A percentile compares a stretch with the other conserved stretches of the same genome.
Evolutionary conservation across 2,113 vertebrate genomes (phyloP).

Genomic region (Bos indicus): DNA sequence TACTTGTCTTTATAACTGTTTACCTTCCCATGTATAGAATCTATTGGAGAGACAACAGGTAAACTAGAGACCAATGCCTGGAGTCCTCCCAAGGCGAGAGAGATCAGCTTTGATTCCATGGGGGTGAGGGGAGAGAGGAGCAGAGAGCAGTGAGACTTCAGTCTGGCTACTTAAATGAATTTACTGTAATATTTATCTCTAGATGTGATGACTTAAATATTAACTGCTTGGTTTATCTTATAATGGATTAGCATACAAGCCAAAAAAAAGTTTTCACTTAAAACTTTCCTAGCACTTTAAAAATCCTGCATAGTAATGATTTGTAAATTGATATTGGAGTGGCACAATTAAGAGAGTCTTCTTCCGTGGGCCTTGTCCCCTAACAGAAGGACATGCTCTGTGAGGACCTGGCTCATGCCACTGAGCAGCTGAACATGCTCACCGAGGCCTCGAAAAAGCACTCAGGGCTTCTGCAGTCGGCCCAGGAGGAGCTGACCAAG

Average conservation of each 20-base stretch:
- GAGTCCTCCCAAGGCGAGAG: not conserved
- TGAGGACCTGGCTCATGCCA: constrained; percentile 88
- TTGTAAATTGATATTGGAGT: not conserved
- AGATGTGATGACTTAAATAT: not conserved
- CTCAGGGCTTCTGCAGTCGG: constrained; percentile 81
- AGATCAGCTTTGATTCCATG: not conserved
- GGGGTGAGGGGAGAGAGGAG: not conserved
- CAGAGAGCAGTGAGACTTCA: not conserved
- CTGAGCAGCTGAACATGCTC: constrained; percentile 90
- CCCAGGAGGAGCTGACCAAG: constrained; percentile 82
- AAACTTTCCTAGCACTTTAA: not conserved
- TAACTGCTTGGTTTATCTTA: not conserved
- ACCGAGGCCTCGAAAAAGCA: constrained; percentile 90
- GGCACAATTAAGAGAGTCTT: not conserved
- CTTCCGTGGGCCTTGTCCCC: not conserved
- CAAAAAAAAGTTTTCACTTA: no score
- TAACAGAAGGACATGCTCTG: constrained; percentile 90
- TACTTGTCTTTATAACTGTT: not conserved
- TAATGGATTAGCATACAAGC: not conserved
- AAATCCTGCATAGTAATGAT: not conserved
- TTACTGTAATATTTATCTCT: not conserved
- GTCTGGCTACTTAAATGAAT: not conserved
- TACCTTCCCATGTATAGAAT: not conserved
- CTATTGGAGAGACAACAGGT: not conserved
- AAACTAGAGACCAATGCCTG: not conserved